Base-by-base conservation (phyloP, 2,888 invertebrate species). In the Xanthorhoe spadicearia region DNA sequence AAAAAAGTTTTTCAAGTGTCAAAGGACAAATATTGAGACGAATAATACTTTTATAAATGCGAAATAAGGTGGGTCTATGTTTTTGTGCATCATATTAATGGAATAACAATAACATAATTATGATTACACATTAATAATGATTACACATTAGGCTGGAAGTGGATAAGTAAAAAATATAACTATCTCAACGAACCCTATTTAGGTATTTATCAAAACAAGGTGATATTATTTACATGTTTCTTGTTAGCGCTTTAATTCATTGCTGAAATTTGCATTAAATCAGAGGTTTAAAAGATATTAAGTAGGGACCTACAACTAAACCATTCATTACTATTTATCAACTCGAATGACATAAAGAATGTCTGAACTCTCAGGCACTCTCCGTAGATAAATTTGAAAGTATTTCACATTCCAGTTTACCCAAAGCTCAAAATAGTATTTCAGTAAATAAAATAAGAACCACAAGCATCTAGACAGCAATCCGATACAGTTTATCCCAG, bases 401-500 rank as follows among this genome's bases (percentile, higher is more conserved):
- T 43, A 64, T 65, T 61, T 52, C 38, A 60, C 38, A 62, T 53
- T 48, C 56, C 48, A 64, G 61, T 61, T 59, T 61, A 54, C 38
- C 64, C 54, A 58, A 54, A 60, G 61, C 53, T 55, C 46, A 48
- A 52, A 68, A 68, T 55, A 62, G 56, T 56, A 61, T 62, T 58
- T 52, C 61, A 53, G 63, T 48, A 66, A 66, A 66, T 65, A 69
- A 65, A 66, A 66, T 60, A 66, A 50, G 48, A 61, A 64, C 17
- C 59, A 56, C 54, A 71, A 67, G 61, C 32, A 62, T 74, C 72
- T 68, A 76, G 72, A 73, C 76, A 72, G 73, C 81, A 77, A 77
- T 79, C 75, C 74, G 74, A 75, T 78, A 77, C 78, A 78, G 76
- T 74, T 81, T 78, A 81, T 81, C 78, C 76, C 65, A 65, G 69